phyloP scores from a whole-genome alignment of 2,888 invertebrate species.

The Dryococelus australis region DNA sequence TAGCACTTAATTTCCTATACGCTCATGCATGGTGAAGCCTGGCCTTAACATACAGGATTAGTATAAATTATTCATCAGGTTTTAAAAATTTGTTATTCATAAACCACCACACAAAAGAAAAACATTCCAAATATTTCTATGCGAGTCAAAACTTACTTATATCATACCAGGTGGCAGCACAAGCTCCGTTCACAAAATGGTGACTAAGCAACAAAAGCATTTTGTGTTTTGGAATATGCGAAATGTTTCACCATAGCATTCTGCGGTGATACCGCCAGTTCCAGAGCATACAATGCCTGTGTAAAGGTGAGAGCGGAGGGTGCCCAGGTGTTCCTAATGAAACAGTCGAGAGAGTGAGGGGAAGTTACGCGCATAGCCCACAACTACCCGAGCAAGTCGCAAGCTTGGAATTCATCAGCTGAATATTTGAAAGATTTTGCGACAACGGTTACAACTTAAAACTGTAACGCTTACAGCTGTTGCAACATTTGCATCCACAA shows the following conservation, averaged over 20 bases:
- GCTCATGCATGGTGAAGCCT: too few relatives aligned
- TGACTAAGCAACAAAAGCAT: neutral
- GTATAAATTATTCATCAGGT: neutral
- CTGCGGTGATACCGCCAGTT: neutral
- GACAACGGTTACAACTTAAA: neutral
- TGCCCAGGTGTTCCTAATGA: neutral
- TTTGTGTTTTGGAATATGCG: neutral
- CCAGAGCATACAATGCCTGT: too few relatives aligned
- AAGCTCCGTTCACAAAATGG: neutral
- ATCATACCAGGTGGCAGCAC: neutral
- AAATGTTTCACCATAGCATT: neutral
- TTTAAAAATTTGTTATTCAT: neutral
- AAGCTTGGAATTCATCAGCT: neutral
- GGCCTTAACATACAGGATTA: neutral
- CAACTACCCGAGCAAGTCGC: neutral
- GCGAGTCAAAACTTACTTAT: neutral
- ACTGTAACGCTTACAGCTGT: neutral
- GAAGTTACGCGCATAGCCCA: constrained; percentile 5
- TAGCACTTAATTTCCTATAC: too few relatives aligned
- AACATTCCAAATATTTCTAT: neutral
- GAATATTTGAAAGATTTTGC: neutral
- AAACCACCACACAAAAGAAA: neutral
- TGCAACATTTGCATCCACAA: neutral
- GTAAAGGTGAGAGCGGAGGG: too few relatives aligned
- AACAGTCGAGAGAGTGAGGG: constrained; percentile 4